Conservation (phyloP, 2,888 invertebrate species). For the Elegia similella region DNA sequence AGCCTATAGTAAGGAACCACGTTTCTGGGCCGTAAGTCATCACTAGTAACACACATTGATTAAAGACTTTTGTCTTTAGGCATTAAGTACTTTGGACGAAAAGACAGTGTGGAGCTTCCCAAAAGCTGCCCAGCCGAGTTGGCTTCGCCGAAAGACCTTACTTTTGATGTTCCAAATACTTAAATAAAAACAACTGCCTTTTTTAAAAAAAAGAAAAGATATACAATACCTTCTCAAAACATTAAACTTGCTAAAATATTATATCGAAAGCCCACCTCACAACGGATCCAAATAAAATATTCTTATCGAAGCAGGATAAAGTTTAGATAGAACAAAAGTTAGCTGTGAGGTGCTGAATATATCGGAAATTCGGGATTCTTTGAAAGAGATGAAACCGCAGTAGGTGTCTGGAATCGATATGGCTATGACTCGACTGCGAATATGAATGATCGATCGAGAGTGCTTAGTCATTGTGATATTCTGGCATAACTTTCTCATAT, state of each 20-base stretch:
- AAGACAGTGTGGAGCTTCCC: no score
- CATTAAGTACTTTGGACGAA: no score
- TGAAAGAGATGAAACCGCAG: neutral
- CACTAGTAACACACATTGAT: no score
- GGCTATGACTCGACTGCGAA: neutral
- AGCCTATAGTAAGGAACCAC: no score
- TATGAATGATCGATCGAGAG: neutral
- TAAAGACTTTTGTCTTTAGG: no score
- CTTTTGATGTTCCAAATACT: no score
- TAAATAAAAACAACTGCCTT: no score
- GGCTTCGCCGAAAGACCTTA: no score
- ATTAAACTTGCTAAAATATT: neutral
- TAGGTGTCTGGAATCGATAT: neutral
- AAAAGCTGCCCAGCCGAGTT: no score
- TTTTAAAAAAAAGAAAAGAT: no score
- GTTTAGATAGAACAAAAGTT: slow-evolving; percentile 5
- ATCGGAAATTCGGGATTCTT: slow-evolving; percentile 1
- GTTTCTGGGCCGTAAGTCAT: no score
- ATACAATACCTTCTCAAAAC: neutral
- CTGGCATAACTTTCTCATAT: neutral
- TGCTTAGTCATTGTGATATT: slow-evolving; percentile 4
- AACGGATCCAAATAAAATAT: neutral
- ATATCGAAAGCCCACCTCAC: neutral
- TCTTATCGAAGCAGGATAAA: slow-evolving; percentile 1
- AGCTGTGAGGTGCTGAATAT: slow-evolving; percentile 8